Conservation (phyloP, 92 coral and sea anemone genomes). For the Siderastrea siderea region DNA sequence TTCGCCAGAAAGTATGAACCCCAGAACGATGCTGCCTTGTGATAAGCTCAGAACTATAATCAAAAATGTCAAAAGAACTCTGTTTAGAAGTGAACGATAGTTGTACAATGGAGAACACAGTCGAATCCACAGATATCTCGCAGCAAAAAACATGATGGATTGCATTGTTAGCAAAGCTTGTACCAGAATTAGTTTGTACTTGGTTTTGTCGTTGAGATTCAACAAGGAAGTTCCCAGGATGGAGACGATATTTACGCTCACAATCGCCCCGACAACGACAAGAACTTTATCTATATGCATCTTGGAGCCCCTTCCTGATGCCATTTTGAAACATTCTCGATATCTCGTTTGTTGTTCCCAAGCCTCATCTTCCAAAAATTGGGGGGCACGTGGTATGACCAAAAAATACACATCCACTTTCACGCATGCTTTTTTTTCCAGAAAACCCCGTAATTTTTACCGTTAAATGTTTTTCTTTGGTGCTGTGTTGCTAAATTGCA, state of each 20-base stretch:
- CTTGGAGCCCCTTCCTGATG: conserved; percentile 28
- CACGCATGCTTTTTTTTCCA: no score
- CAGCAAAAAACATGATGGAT: conserved; percentile 72
- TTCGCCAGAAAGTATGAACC: conserved; percentile 77
- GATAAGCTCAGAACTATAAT: conserved; percentile 67
- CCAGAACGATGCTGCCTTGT: conserved; percentile 81
- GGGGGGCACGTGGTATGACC: no score
- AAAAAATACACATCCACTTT: no score
- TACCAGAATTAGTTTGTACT: conserved; percentile 73
- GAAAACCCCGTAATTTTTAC: no score
- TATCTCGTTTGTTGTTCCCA: background rate
- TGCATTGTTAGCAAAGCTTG: conserved; percentile 74
- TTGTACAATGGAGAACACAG: conserved; percentile 66
- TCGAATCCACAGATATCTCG: conserved; percentile 82
- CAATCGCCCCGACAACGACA: conserved; percentile 65
- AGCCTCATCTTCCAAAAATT: no score
- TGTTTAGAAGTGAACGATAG: conserved; percentile 45
- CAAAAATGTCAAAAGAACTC: conserved; percentile 48
- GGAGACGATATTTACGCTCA: conserved; percentile 75
- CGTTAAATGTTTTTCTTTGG: no score
- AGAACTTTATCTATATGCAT: conserved; percentile 48
- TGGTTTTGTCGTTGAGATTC: conserved; percentile 73
- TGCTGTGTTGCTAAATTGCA: no score
- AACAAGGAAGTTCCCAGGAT: conserved; percentile 76
- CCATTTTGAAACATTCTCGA: conserved; percentile 45